Percentiles rank a stretch among this genome's conserved stretches.
phyloP scores from a whole-genome alignment of 2,797 vertebrate species.

The Microchirus variegatus region DNA sequence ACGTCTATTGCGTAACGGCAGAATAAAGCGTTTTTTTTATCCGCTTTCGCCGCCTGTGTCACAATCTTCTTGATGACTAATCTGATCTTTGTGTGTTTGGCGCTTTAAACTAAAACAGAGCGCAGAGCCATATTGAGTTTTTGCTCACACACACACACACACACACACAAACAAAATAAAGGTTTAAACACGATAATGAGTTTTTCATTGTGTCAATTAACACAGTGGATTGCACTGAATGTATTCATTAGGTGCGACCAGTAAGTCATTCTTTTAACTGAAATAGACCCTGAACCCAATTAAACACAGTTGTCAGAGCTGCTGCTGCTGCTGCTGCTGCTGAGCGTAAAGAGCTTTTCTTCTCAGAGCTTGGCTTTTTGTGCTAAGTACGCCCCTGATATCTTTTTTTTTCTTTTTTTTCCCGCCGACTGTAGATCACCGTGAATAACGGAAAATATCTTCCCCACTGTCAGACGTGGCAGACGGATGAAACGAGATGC shows the following conservation, averaged over 20 bases:
- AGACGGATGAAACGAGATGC: slow-evolving; percentile 61
- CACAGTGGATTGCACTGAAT: slow-evolving; percentile 1
- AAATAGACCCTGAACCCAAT: slow-evolving; percentile 38
- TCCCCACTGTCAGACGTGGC: slow-evolving; percentile 51
- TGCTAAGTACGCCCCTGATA: slow-evolving; percentile 23
- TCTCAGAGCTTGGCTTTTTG: slow-evolving; percentile 26
- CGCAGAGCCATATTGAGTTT: too few relatives aligned
- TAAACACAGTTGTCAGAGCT: slow-evolving; percentile 14
- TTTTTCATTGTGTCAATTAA: neutral
- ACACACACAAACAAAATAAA: too few relatives aligned
- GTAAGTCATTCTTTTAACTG: slow-evolving; percentile 25
- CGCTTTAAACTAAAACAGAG: too few relatives aligned
- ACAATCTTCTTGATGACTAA: too few relatives aligned
- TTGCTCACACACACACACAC: too few relatives aligned
- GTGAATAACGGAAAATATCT: slow-evolving; percentile 54
- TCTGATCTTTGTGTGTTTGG: too few relatives aligned
- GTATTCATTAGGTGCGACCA: slow-evolving; percentile 3
- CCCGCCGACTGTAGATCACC: slow-evolving; percentile 49
- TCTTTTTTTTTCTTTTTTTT: too few relatives aligned
- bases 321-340: neutral
- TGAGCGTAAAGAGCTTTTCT: slow-evolving; percentile 18
- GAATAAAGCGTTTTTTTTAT: too few relatives aligned
- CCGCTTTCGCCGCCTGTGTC: too few relatives aligned
- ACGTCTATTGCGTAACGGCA: too few relatives aligned
- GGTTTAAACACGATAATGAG: neutral